A percentile compares a stretch with the other conserved stretches of the same genome.
Evolutionary conservation across 2,797 vertebrate species (phyloP).

Genomic region (Apodemus agrarius): DNA sequence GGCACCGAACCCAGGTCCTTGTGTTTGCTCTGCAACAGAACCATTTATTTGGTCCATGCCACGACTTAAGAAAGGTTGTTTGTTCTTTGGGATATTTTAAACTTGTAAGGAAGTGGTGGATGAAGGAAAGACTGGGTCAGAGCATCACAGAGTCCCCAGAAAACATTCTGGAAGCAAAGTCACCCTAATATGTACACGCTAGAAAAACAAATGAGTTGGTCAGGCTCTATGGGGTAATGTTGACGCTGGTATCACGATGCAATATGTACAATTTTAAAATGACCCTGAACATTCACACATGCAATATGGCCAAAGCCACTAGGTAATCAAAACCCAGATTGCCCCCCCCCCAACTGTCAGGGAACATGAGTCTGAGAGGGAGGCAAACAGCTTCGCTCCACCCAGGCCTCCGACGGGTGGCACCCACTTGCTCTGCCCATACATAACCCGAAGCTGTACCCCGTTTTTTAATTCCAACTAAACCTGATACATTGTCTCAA

Average conservation of each 20-base stretch:
- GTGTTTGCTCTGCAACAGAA: background rate
- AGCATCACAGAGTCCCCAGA: background rate
- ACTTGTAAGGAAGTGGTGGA: background rate
- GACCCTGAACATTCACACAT: constrained; percentile 41
- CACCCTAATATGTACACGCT: background rate
- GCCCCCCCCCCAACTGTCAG: background rate
- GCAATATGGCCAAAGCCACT: constrained; percentile 69
- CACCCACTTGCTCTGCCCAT: background rate
- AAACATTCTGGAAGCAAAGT: background rate
- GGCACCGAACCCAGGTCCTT: background rate
- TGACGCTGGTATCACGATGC: constrained; percentile 12
- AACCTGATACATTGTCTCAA: background rate
- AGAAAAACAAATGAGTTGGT: constrained; percentile 29
- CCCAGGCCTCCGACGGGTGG: background rate
- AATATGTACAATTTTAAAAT: constrained; percentile 61
- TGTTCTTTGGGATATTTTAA: background rate
- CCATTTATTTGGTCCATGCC: background rate
- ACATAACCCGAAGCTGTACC: background rate
- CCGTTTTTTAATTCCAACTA: background rate
- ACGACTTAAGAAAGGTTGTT: background rate
- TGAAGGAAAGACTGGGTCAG: background rate
- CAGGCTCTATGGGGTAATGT: background rate
- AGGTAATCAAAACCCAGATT: constrained; percentile 59
- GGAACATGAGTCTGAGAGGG: background rate
- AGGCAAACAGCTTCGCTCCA: background rate